Evolutionary conservation across 2,797 vertebrate genomes (phyloP), one percentile per base, ranked within the genome.

Genomic region (Cirrhinus molitorella): DNA sequence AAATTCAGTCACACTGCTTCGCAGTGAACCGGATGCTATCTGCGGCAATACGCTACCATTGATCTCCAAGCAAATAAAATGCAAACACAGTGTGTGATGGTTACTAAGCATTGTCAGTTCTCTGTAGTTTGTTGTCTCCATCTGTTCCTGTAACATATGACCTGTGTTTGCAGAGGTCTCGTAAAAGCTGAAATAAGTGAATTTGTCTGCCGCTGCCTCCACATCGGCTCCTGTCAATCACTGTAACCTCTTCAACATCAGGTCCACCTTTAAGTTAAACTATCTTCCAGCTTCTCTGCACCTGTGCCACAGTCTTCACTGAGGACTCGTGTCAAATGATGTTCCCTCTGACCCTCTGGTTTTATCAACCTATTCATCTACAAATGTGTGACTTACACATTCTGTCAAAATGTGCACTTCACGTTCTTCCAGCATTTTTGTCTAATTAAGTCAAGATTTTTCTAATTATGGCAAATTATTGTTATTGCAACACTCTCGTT

Each of bases 51-150:
- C 19, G 25, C 74, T 59, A 7, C 34, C 74, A 70, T 70, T 59
- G 73, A 83, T 83, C 74, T 67, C 11, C 66, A 19, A 28, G 59
- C 47, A 53, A 28, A 83, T 76, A 67, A 77, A 77, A 83, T 59
- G 65, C 59, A 83, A 83, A 76, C 49, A 34, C 65, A 78, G 10
- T 68, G 28, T 34, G 65, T 23, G 74, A 49, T 17, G 21, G n/a
- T 83, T 51, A 51, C 40, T 63, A 40, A 70, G 66, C 66, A 79
- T 71, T 70, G 37, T 70, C 45, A 67, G 59, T 57, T 75, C 55
- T 55, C 59, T n/a, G 31, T 40, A 74, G 31, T 65, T 43, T 75
- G 47, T 51, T 53, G n/a, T 65, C 31, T 74, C 34, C 78, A 70
- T 80, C 53, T 70, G 49, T 25, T 71, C 51, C 67, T 28, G 11